Evolutionary conservation across 92 coral and sea anemone genomes (phyloP), one percentile per base, ranked within the genome.

Genomic region (Scolanthus callimorphus): DNA sequence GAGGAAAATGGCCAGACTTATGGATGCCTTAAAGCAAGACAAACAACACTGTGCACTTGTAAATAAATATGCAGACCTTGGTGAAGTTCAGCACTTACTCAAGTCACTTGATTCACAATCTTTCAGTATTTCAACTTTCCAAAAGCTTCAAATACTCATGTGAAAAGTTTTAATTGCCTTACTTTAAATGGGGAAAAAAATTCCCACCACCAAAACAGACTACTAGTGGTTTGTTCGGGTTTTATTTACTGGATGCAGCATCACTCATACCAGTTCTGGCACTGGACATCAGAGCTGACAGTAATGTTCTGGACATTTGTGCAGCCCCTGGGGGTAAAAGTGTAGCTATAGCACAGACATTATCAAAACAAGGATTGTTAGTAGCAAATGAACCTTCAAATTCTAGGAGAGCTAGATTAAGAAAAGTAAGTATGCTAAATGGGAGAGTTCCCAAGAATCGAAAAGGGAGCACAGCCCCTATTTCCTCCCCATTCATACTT

Each of bases 261-360:
- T 74, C 83, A 25, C 43, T 80, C 30, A 53, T 80, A 25, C 82
- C 86, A 3, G 82, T 74, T 25, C 27, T 73, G 15, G 54, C 71
- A 12, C 66, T 80, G 26, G 77, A 68, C 27, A n/a, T 80, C 0
- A 30, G 25, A 11, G 61, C 72, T 2, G 39, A 51, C 37, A 46
- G 53, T 34, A 37, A 45, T 30, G 82, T 73, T 11, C 66, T 80
- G 4, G 86, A 80, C 58, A 80, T 80, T 81, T 80, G 86, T 74
- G 86, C 82, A 12, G 75, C 77, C 19, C 86, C 86, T 10, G 86
- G 86, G 17, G 86, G 86, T 8, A 80, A 80, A 63, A 80, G 71
- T 45, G 51, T 80, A 19, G 70, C 73, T 2, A 53, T 74, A 11
- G 52, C 71, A 23, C 86, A 80, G 65, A 27, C 60, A 4, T 67